Conservation (phyloP, 2,113 vertebrate genomes). For the Peromyscus polionotus region DNA sequence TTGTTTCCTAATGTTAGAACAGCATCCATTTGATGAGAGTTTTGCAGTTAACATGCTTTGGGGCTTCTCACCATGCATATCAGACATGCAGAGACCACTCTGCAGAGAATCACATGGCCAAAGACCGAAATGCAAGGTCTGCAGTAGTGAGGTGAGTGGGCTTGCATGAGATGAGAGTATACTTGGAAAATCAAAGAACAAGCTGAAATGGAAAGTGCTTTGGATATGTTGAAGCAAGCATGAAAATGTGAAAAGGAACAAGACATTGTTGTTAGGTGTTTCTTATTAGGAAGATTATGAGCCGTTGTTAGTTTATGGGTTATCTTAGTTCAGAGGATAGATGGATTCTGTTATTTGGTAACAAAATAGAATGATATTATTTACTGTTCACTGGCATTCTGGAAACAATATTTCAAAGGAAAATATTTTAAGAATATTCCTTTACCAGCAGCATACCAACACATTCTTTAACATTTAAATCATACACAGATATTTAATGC, state of each 20-base stretch:
- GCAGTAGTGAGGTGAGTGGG: neutral
- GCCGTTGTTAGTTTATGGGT: conserved; percentile 46
- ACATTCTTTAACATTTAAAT: conserved; percentile 65
- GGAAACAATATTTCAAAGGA: conserved; percentile 71
- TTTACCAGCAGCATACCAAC: neutral
- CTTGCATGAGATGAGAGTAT: neutral
- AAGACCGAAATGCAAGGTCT: neutral
- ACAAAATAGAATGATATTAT: conserved; percentile 69
- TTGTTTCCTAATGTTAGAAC: conserved; percentile 4
- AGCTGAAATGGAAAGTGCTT: conserved; percentile 46
- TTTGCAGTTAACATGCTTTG: conserved; percentile 56
- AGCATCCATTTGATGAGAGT: neutral
- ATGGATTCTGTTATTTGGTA: conserved; percentile 72
- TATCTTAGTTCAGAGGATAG: conserved; percentile 64
- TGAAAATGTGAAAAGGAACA: conserved; percentile 52
- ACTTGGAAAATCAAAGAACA: neutral
- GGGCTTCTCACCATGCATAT: neutral
- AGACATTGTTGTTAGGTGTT: conserved; percentile 35
- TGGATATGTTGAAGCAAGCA: conserved; percentile 40
- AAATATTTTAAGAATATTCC: conserved; percentile 77
- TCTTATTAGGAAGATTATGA: conserved; percentile 36
- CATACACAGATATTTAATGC: neutral
- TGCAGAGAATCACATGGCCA: conserved; percentile 39
- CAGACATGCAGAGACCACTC: neutral
- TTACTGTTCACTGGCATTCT: conserved; percentile 47